These are phyloP conservation scores for Drosophila simulans DNA, from an alignment of 1,140 invertebrate genomes.

Conservation along the genomic window DNA sequence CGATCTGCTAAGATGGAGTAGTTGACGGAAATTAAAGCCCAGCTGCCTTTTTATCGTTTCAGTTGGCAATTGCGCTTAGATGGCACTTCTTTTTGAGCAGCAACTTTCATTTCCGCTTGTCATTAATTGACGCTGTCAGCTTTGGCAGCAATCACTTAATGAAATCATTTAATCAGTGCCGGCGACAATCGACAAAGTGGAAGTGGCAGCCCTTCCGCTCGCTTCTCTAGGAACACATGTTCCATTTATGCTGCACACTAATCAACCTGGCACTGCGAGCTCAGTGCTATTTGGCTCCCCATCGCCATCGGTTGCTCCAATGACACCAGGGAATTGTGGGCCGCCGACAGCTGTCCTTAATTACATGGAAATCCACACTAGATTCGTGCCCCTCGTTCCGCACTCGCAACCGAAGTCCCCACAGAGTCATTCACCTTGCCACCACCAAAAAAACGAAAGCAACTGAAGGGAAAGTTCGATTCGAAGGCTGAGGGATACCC, in stretches of 20 bases:
- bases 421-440: slow-evolving; percentile 69
- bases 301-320: slow-evolving; percentile 6
- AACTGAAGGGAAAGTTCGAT: neutral
- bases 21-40: neutral
- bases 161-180: slow-evolving; percentile 61
- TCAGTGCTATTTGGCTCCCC: neutral
- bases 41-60: no score
- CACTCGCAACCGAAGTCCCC: slow-evolving; percentile 30
- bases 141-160: slow-evolving; percentile 50
- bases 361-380: slow-evolving; percentile 69
- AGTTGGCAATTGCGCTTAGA: slow-evolving; percentile 22
- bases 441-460: slow-evolving; percentile 24
- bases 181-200: slow-evolving; percentile 30
- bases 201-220: slow-evolving; percentile 12
- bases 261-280: slow-evolving; percentile 54
- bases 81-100: slow-evolving; percentile 2
- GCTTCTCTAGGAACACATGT: slow-evolving; percentile 46
- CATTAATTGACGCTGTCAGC: slow-evolving; percentile 30
- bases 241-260: slow-evolving; percentile 63
- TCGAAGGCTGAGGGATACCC: slow-evolving; percentile 3
- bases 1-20: neutral
- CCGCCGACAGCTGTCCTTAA: slow-evolving; percentile 71
- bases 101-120: slow-evolving; percentile 23
- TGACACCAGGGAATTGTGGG: slow-evolving; percentile 55
- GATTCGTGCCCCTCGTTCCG: slow-evolving; percentile 19